A percentile compares a stretch with the other conserved stretches of the same genome.
Evolutionary conservation across 1,140 invertebrate genomes (phyloP).

Genomic region (Drosophila mojavensis): DNA sequence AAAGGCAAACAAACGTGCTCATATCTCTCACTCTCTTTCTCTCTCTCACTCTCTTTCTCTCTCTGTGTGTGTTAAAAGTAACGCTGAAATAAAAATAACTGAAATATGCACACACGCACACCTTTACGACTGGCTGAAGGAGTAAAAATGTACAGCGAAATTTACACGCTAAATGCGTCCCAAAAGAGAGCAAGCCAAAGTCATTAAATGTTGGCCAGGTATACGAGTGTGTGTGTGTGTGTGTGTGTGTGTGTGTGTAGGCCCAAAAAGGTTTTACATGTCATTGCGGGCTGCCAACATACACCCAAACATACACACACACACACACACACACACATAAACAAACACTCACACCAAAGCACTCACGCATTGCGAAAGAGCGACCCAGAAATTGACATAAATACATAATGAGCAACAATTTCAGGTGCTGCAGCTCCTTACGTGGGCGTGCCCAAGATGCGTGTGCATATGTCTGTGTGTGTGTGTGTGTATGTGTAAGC

Average conservation of each 20-base stretch:
- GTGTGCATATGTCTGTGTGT: slow-evolving; percentile 24
- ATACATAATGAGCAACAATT: slow-evolving; percentile 82
- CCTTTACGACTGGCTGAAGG: slow-evolving; percentile 72
- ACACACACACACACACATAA: slow-evolving; percentile 14
- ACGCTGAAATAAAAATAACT: slow-evolving; percentile 74
- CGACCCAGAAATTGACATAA: slow-evolving; percentile 80
- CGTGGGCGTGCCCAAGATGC: slow-evolving; percentile 48
- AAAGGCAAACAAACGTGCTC: slow-evolving; percentile 55
- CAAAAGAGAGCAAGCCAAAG: slow-evolving; percentile 78
- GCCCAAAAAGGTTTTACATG: slow-evolving; percentile 79
- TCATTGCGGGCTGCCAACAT: slow-evolving; percentile 59
- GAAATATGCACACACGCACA: slow-evolving; percentile 67
- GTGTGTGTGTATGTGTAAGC: slow-evolving; percentile 22
- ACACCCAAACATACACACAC: slow-evolving; percentile 29
- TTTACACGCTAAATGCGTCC: slow-evolving; percentile 79
- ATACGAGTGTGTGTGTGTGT: slow-evolving; percentile 36
- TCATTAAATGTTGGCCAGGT: slow-evolving; percentile 77
- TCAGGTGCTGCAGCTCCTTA: slow-evolving; percentile 43
- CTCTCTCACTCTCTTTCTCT: slow-evolving; percentile 11
- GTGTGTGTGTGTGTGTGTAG: slow-evolving; percentile 46
- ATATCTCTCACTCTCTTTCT: slow-evolving; percentile 27
- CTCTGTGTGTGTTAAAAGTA: slow-evolving; percentile 62
- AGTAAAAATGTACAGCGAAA: slow-evolving; percentile 75
- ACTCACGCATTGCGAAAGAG: slow-evolving; percentile 34
- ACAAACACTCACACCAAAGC: slow-evolving; percentile 23